Evolutionary conservation across 37 sponge, comb jelly and placozoan species (phyloP), one percentile per base, ranked within the genome.

Genomic region (Theonella swinhoei): DNA sequence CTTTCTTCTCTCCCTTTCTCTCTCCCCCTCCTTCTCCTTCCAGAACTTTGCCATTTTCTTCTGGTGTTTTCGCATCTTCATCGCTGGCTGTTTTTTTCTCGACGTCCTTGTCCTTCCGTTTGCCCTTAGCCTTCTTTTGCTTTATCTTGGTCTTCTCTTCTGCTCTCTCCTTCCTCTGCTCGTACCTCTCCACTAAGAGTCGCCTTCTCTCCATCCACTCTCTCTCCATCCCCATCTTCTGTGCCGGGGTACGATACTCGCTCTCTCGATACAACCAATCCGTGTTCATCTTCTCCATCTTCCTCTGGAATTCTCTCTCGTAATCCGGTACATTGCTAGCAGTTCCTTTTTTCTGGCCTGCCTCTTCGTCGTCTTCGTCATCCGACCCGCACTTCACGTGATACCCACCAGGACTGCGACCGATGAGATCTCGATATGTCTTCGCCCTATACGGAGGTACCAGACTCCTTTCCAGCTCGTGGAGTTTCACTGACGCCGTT

Each of bases 401-500:
- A 20, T 25, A 43, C 14, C 40, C 25, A 33, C 54, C 19, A 28
- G 28, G 23, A 42, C 43, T 39, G 47, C 40, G 5, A 68, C 82
- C 74, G 59, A 82, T 59, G 0, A 82, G 33, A n/a, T 82, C 82
- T 9, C 72, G 72, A 38, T 73, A 82, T 19, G 66, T 41, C 39
- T 82, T 31, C 19, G 72, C 82, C 4, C n/a, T 35, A 61, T 62
- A 82, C 1, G 68, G 76, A 54, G 84, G 84, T 2, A 75, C 23
- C 11, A 24, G 26, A 34, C 17, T 38, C 37, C 39, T 75, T 26
- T 43, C 64, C n/a, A 39, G 20, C n/a, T 43, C 40, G 59, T 83
- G 54, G 29, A n/a, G 24, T 37, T 75, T 75, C 64, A 68, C 5
- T 11, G 35, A 66, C 7, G 54, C 7, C 14, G 14, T 59, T 9